Percentiles rank a stretch among this genome's conserved stretches.
Evolutionary conservation across 1,140 invertebrate species (phyloP).

Genomic region (Leptinotarsa defecta): DNA sequence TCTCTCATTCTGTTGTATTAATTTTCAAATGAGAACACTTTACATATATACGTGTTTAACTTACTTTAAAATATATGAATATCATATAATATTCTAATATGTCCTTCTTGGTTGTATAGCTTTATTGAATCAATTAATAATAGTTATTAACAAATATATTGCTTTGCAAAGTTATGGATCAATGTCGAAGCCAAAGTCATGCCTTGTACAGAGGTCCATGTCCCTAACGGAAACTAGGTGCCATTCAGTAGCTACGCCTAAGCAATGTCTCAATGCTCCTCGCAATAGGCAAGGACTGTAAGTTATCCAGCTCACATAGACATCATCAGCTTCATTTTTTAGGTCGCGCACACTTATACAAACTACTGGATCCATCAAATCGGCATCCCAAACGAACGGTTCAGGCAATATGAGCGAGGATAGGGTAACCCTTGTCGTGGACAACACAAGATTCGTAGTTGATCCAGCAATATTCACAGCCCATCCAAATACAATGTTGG

Average conservation of each 20-base stretch:
- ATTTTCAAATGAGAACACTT: too few relatives aligned
- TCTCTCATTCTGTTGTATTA: too few relatives aligned
- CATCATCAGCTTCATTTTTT: constrained; percentile 19
- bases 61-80: not conserved
- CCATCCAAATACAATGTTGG: constrained; percentile 92
- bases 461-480: constrained; percentile 90
- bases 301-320: not conserved
- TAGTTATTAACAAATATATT: constrained; percentile 43
- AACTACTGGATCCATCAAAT: constrained; percentile 13
- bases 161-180: constrained; percentile 68
- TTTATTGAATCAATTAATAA: not conserved
- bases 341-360: constrained; percentile 31
- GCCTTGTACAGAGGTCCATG: constrained; percentile 70
- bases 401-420: constrained; percentile 64
- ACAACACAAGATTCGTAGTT: constrained; percentile 88
- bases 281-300: constrained; percentile 61
- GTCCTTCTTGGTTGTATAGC: not conserved
- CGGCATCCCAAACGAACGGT: constrained; percentile 39
- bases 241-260: constrained; percentile 61
- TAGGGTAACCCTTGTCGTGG: constrained; percentile 88
- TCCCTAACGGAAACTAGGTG: constrained; percentile 61
- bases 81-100: too few relatives aligned
- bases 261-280: constrained; percentile 56
- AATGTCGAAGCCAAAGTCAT: constrained; percentile 74
- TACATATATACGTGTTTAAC: too few relatives aligned